Evolutionary conservation across 2,113 vertebrate species (phyloP), one percentile per base, ranked within the genome.

Genomic region (Myrmecobius fasciatus): DNA sequence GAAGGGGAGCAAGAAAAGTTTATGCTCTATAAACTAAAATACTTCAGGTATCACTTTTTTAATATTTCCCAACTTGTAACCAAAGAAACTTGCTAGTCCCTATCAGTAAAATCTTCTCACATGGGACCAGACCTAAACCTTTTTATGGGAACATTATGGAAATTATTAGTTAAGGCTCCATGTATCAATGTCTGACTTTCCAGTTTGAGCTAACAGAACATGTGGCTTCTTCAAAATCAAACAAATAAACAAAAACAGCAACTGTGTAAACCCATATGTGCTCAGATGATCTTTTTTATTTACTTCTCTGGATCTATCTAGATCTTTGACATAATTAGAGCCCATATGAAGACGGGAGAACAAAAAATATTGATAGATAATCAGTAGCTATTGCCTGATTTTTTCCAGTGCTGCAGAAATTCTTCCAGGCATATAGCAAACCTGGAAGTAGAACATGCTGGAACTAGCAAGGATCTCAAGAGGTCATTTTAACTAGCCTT

Each of bases 401-500:
- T 47, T 47, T 48, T 26, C 3, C 43, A 83, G 0, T 31, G 11
- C 2, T 56, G 3, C 53, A 90, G 89, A 90, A 22, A 54, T 2
- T 36, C 91, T 53, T 52, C 7, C n/a, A 92, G 28, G 28, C 31
- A 91, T 52, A 96, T 94, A 43, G 91, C 75, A 53, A 92, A 94
- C 11, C 2, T 28, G 92, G 24, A 49, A 53, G 67, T 54, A 17
- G 26, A 89, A 52, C 95, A 89, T 89, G 1, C 24, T 90, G 47
- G 91, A 1, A 56, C 1, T 36, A 95, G 8, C 17, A 67, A 52
- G 0, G 20, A 1, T 11, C 22, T 56, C 0, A 91, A 11, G 8
- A 56, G 56, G 3, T 53, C 83, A n/a, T 0, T 2, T 2, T 26
- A 93, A 17, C 0, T 22, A 53, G 14, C 8, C 25, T 93, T 25